These are phyloP conservation scores for Meteorus sp. DNA, from an alignment of 1,140 invertebrate species.

Conservation along the genomic window DNA sequence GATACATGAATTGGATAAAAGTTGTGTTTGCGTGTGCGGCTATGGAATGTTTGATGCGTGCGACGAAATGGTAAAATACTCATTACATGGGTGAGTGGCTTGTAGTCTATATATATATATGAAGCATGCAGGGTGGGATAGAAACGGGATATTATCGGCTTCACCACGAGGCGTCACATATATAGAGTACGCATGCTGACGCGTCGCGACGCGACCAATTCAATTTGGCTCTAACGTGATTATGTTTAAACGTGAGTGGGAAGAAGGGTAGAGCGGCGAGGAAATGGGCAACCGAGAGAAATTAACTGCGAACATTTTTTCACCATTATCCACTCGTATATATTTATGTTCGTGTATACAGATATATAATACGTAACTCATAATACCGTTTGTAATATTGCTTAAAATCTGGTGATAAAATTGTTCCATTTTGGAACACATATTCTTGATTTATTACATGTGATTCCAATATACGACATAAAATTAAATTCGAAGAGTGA, in stretches of 20 bases:
- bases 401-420: too few species aligned
- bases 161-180: constrained; percentile 12
- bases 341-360: background rate
- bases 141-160: constrained; percentile 4
- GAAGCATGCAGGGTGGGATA: background rate
- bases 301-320: constrained; percentile 11
- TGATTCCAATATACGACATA: too few species aligned
- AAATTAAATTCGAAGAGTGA: too few species aligned
- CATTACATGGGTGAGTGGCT: background rate
- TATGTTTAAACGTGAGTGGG: constrained; percentile 23
- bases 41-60: background rate
- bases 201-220: constrained; percentile 24
- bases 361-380: background rate
- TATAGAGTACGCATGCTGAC: constrained; percentile 17
- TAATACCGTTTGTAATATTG: too few species aligned
- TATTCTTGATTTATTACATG: too few species aligned
- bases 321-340: background rate
- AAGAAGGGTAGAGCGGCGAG: background rate
- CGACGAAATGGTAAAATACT: background rate
- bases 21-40: background rate
- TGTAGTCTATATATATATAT: background rate
- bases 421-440: too few species aligned
- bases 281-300: too few species aligned
- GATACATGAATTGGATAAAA: too few species aligned
- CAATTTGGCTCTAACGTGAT: constrained; percentile 30